A percentile compares a stretch with the other conserved stretches of the same genome.
Evolutionary conservation across 1,140 invertebrate genomes (phyloP).

Genomic region (Aethina tumida): DNA sequence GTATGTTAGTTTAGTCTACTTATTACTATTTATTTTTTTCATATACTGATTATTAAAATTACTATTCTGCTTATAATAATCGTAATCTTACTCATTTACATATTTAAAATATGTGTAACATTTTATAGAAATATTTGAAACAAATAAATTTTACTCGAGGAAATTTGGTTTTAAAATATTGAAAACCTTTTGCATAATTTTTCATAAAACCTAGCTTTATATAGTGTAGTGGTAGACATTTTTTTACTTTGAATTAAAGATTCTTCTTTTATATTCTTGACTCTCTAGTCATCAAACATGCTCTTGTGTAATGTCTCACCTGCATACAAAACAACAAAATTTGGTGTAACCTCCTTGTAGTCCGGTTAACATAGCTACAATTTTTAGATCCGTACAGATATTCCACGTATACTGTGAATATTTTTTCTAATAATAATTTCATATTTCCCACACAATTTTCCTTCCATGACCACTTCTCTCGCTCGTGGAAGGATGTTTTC

Average conservation of each 20-base stretch:
- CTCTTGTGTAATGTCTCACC: conserved; percentile 32
- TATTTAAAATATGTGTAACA: too few relatives aligned
- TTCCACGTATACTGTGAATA: conserved; percentile 23
- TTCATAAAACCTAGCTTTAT: conserved; percentile 36
- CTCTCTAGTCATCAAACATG: conserved; percentile 9
- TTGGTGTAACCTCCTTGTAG: conserved; percentile 34
- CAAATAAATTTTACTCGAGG: too few relatives aligned
- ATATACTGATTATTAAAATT: too few relatives aligned
- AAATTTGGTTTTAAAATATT: too few relatives aligned
- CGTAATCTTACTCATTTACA: too few relatives aligned
- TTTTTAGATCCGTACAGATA: conserved; percentile 31
- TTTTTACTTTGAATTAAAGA: conserved; percentile 21
- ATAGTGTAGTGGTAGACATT: conserved; percentile 28
- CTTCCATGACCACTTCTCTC: too few relatives aligned
- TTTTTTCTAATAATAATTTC: conserved; percentile 9
- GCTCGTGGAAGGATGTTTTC: too few relatives aligned
- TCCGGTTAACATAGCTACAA: conserved; percentile 28
- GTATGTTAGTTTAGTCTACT: too few relatives aligned
- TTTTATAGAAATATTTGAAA: too few relatives aligned
- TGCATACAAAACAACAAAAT: conserved; percentile 33
- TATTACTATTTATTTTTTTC: too few relatives aligned
- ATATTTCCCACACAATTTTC: too few relatives aligned
- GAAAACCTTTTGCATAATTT: conserved; percentile 35
- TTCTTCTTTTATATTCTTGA: conserved; percentile 22
- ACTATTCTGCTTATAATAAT: too few relatives aligned